Evolutionary conservation across 2,888 invertebrate species (phyloP).

Genomic region (Mayetiola destructor): DNA sequence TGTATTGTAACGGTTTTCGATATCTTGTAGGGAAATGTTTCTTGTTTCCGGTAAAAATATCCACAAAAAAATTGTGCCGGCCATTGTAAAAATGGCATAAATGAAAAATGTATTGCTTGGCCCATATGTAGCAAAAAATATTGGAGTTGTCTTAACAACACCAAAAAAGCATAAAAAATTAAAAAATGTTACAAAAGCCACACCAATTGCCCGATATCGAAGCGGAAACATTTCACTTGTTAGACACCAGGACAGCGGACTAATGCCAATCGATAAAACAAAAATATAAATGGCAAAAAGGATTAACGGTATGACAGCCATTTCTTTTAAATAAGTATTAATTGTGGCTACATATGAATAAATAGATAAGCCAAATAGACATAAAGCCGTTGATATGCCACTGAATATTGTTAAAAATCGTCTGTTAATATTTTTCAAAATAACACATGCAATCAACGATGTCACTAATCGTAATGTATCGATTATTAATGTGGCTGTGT

Average conservation of each 20-base stretch:
- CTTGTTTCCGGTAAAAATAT: constrained; percentile 48
- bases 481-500: constrained; percentile 44
- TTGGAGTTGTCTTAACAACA: constrained; percentile 47
- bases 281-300: constrained; percentile 43
- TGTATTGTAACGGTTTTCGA: constrained; percentile 39
- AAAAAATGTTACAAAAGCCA: constrained; percentile 43
- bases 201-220: constrained; percentile 42
- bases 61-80: constrained; percentile 41
- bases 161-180: constrained; percentile 44
- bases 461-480: constrained; percentile 43
- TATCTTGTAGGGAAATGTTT: constrained; percentile 47
- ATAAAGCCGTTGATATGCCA: constrained; percentile 42
- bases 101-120: constrained; percentile 41
- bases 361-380: constrained; percentile 39
- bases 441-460: constrained; percentile 42
- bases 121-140: constrained; percentile 40
- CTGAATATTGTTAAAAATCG: constrained; percentile 43
- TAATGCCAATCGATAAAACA: constrained; percentile 44
- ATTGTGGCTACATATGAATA: constrained; percentile 33
- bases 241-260: constrained; percentile 52
- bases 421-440: constrained; percentile 41
- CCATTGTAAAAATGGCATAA: constrained; percentile 41
- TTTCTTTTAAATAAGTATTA: constrained; percentile 28
- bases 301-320: constrained; percentile 39
- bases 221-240: constrained; percentile 50